Evolutionary conservation across 2,113 vertebrate species (phyloP).

Genomic region (Lota lota): DNA sequence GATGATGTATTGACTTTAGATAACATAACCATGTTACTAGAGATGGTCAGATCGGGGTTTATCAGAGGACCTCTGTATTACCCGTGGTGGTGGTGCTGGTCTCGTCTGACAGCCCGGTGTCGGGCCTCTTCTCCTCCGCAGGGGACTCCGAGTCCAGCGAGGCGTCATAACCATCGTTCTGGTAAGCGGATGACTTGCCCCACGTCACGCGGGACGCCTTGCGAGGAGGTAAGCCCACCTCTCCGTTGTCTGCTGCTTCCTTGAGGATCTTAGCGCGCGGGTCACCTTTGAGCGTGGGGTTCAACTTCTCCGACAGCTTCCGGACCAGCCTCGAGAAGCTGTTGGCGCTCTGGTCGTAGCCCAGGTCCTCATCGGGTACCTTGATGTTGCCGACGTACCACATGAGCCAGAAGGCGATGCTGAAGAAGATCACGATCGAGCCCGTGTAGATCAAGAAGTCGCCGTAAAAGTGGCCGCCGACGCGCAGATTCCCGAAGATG

Average conservation of each 20-base stretch:
- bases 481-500: conserved; percentile 60
- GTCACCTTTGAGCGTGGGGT: conserved; percentile 3
- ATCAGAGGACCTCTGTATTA: not conserved
- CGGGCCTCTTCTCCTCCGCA: not conserved
- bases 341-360: conserved; percentile 3
- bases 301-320: conserved; percentile 57
- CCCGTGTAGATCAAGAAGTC: conserved; percentile 76
- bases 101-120: not conserved
- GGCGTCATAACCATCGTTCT: conserved; percentile 53
- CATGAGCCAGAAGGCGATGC: conserved; percentile 68
- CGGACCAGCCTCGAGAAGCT: conserved; percentile 53
- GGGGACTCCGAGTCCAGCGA: conserved; percentile 10
- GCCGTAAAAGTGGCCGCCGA: conserved; percentile 59
- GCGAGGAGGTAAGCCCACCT: not conserved
- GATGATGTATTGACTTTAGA: too few relatives aligned
- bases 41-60: too few relatives aligned
- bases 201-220: conserved; percentile 52
- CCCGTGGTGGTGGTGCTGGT: not conserved
- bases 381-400: conserved; percentile 74
- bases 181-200: conserved; percentile 48
- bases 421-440: conserved; percentile 62
- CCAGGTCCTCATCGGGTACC: conserved; percentile 23
- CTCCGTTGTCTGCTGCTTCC: not conserved
- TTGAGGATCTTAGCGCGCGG: not conserved
- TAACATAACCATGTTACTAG: too few relatives aligned